phyloP scores from a whole-genome alignment of 2,888 invertebrate species.

The Agriopis aurantiaria region DNA sequence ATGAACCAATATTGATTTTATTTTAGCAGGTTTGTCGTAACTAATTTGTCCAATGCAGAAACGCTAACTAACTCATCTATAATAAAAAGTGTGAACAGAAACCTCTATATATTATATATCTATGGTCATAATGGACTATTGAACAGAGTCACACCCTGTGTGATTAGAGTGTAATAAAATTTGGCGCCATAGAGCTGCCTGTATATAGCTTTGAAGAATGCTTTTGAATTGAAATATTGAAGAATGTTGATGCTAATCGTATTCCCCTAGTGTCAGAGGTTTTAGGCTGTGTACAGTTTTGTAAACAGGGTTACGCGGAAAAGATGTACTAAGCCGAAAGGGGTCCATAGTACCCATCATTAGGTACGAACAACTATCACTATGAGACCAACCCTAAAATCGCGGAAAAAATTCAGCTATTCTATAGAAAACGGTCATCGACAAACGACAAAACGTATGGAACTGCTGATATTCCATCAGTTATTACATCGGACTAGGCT shows the following conservation, averaged over 20 bases:
- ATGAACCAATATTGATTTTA: too few species aligned
- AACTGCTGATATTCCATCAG: too few species aligned
- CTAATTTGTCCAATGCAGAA: background rate
- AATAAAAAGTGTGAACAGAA: constrained; percentile 31
- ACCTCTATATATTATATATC: constrained; percentile 3
- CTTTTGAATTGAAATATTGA: background rate
- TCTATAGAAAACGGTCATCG: too few species aligned
- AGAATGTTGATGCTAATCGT: background rate
- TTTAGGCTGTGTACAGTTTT: background rate
- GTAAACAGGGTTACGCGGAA: background rate
- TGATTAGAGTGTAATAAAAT: constrained; percentile 40
- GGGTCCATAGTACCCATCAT: too few species aligned
- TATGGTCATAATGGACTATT: constrained; percentile 10
- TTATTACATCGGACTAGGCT: too few species aligned
- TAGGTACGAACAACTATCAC: too few species aligned
- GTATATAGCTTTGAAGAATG: constrained; percentile 11
- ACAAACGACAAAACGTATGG: too few species aligned
- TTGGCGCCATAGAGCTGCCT: constrained; percentile 34
- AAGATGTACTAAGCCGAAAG: too few species aligned
- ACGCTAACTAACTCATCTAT: constrained; percentile 9
- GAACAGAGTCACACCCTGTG: constrained; percentile 29
- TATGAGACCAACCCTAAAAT: too few species aligned
- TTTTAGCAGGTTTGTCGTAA: too few species aligned
- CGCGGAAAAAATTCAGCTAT: too few species aligned
- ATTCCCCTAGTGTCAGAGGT: background rate